A percentile compares a stretch with the other conserved stretches of the same genome.
Evolutionary conservation across 2,113 vertebrate species (phyloP).

Genomic region (Hemiscyllium ocellatum): DNA sequence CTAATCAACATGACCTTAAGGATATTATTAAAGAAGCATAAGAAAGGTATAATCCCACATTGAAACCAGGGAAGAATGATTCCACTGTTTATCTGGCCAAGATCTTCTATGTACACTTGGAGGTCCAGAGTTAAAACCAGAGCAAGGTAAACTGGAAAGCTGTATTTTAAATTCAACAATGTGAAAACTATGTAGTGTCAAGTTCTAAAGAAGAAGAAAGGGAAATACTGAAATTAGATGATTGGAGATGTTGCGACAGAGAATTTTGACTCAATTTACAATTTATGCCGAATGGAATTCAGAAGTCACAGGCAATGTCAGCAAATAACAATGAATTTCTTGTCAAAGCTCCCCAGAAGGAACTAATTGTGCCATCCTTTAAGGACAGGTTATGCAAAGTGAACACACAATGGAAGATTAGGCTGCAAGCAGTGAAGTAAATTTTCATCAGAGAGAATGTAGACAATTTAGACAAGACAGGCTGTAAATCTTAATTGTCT

Average conservation of each 20-base stretch:
- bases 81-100: not conserved
- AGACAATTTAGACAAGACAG: no score
- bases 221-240: not conserved
- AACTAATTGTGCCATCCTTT: no score
- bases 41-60: not conserved
- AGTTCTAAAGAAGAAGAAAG: not conserved
- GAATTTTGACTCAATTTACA: not conserved
- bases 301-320: not conserved
- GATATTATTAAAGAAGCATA: not conserved
- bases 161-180: not conserved
- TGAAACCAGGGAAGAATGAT: not conserved
- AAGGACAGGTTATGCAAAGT: no score
- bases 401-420: no score
- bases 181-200: not conserved
- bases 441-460: no score
- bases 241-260: not conserved
- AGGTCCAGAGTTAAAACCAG: no score
- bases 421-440: no score
- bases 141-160: not conserved
- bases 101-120: not conserved
- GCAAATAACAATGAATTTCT: not conserved
- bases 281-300: not conserved
- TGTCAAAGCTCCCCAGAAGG: not conserved
- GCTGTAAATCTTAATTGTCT: no score
- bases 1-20: not conserved